Evolutionary conservation across 2,888 invertebrate genomes (phyloP).

Genomic region (Xiphydria camelus): DNA sequence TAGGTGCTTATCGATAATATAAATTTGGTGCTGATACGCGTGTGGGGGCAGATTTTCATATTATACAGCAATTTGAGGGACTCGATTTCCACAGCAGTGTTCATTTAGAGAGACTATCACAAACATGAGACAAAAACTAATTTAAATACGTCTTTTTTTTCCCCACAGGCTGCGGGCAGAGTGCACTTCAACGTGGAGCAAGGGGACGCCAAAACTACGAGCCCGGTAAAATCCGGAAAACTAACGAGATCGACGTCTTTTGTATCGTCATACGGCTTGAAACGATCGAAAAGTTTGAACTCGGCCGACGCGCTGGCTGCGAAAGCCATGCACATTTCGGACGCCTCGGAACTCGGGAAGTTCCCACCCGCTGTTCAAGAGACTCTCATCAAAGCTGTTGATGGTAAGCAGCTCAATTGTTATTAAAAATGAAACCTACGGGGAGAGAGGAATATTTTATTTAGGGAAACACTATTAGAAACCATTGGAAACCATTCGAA

Average conservation of each 20-base stretch:
- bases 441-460: neutral
- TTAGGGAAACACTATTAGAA: neutral
- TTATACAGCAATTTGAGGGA: no score
- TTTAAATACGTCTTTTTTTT: neutral
- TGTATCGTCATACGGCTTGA: conserved; percentile 61
- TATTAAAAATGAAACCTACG: conserved; percentile 6
- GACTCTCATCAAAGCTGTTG: conserved; percentile 74
- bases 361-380: conserved; percentile 76
- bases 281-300: conserved; percentile 81
- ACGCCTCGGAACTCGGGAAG: conserved; percentile 75
- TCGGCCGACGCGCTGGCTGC: conserved; percentile 71
- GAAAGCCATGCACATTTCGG: conserved; percentile 62
- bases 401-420: conserved; percentile 59
- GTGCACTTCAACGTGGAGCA: conserved; percentile 17
- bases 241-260: conserved; percentile 53
- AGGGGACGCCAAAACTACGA: conserved; percentile 25
- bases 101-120: no score
- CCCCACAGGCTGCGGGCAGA: conserved; percentile 31
- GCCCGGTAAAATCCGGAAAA: conserved; percentile 43
- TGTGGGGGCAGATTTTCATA: no score
- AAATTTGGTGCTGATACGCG: no score
- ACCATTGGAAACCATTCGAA: no score
- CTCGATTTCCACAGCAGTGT: no score
- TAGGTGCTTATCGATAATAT: no score
- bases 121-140: no score